Conservation (phyloP, 2,797 vertebrate genomes). For the Tauraco hartlaubi region DNA sequence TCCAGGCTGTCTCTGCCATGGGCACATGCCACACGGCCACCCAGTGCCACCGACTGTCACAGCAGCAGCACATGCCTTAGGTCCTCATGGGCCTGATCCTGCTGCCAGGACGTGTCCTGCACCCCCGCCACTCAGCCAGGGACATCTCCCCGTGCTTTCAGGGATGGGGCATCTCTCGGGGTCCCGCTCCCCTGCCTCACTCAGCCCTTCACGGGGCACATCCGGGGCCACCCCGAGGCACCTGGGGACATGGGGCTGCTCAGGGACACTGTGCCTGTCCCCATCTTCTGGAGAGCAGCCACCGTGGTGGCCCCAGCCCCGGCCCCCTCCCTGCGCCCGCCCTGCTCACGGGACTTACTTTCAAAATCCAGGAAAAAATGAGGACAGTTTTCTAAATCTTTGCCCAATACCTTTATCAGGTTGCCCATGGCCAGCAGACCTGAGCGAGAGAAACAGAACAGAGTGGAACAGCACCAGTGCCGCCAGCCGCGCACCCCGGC, state of each 20-base stretch:
- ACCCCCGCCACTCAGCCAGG: neutral
- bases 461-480: constrained; percentile 61
- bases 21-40: neutral
- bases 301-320: constrained; percentile 11
- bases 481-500: accelerated
- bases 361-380: constrained; percentile 99
- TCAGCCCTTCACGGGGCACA: neutral
- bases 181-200: neutral
- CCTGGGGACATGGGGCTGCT: neutral
- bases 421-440: constrained; percentile 96
- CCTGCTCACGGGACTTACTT: constrained; percentile 89
- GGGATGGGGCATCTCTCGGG: neutral
- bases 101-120: neutral
- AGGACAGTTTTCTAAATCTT: constrained; percentile 99
- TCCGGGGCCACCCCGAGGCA: neutral
- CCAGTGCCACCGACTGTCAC: neutral
- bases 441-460: constrained; percentile 86
- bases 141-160: accelerated
- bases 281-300: neutral
- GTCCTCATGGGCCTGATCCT: neutral
- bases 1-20: neutral
- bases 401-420: constrained; percentile 98
- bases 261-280: neutral
- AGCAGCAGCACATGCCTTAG: neutral
- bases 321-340: constrained; percentile 49